These are phyloP conservation scores for Dasyurus viverrinus DNA, from an alignment of 2,113 vertebrate genomes.

Conservation along the genomic window DNA sequence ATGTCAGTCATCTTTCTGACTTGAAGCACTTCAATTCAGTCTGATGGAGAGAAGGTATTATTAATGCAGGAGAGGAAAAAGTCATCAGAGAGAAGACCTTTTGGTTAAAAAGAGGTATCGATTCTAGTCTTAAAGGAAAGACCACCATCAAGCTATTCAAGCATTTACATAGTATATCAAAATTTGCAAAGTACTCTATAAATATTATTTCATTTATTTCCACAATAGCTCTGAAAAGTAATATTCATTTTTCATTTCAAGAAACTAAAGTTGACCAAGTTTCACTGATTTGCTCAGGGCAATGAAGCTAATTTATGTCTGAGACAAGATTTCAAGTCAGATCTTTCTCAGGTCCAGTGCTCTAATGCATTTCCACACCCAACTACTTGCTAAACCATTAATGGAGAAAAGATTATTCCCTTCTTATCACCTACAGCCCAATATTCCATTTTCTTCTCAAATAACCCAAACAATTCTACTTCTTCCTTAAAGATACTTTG, in stretches of 20 bases:
- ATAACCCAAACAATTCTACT: not conserved
- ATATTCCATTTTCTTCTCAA: not conserved
- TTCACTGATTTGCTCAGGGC: not conserved
- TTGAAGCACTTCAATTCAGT: not conserved
- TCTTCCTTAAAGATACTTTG: not conserved
- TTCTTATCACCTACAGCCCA: not conserved
- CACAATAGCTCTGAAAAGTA: not conserved
- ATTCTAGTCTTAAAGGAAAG: not conserved
- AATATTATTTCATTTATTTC: not conserved
- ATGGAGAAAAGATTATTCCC: not conserved
- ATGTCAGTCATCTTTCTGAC: not conserved
- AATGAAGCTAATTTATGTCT: not conserved
- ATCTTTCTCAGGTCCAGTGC: not conserved
- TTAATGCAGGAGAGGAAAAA: not conserved
- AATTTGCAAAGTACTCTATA: not conserved
- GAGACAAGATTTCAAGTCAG: not conserved
- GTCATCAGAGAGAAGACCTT: not conserved
- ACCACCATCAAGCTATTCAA: not conserved
- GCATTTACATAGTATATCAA: not conserved
- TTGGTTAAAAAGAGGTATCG: not conserved
- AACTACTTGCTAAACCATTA: not conserved
- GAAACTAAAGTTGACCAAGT: not conserved
- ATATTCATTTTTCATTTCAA: not conserved
- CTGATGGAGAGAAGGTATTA: not conserved
- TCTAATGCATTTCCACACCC: not conserved